Evolutionary conservation across 1,140 invertebrate genomes (phyloP).

Genomic region (Lordiphosa mommai): DNA sequence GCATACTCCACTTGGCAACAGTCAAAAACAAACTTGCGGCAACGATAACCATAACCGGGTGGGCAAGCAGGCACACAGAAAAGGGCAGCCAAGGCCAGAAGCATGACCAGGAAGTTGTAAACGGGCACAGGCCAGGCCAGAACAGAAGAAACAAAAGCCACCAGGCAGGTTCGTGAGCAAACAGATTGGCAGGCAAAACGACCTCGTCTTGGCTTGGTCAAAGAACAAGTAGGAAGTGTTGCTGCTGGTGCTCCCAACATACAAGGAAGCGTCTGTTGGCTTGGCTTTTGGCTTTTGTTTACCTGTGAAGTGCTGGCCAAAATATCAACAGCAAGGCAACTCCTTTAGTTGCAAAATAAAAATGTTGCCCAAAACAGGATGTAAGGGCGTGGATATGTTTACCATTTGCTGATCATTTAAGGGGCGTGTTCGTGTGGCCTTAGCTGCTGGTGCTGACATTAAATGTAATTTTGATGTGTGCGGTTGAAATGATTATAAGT

Average conservation of each 20-base stretch:
- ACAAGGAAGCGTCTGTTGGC: constrained; percentile 7
- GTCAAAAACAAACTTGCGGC: constrained; percentile 65
- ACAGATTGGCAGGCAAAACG: constrained; percentile 66
- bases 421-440: neutral
- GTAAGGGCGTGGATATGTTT: constrained; percentile 6
- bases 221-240: constrained; percentile 51
- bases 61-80: constrained; percentile 10
- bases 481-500: too few species aligned
- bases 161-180: constrained; percentile 50
- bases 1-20: constrained; percentile 53
- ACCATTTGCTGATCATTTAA: neutral
- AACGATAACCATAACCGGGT: constrained; percentile 53
- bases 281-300: constrained; percentile 17
- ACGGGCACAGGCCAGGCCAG: constrained; percentile 41
- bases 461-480: neutral
- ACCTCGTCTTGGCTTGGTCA: constrained; percentile 39
- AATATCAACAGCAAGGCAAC: constrained; percentile 22
- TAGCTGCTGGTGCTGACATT: too few species aligned
- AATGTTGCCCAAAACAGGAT: constrained; percentile 13
- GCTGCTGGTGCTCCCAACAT: neutral
- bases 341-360: constrained; percentile 23
- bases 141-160: constrained; percentile 23
- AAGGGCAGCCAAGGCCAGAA: constrained; percentile 51
- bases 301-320: constrained; percentile 30
- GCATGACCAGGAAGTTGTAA: constrained; percentile 74